Conservation (phyloP, 2,888 invertebrate species). For the Xestia c-nigrum region DNA sequence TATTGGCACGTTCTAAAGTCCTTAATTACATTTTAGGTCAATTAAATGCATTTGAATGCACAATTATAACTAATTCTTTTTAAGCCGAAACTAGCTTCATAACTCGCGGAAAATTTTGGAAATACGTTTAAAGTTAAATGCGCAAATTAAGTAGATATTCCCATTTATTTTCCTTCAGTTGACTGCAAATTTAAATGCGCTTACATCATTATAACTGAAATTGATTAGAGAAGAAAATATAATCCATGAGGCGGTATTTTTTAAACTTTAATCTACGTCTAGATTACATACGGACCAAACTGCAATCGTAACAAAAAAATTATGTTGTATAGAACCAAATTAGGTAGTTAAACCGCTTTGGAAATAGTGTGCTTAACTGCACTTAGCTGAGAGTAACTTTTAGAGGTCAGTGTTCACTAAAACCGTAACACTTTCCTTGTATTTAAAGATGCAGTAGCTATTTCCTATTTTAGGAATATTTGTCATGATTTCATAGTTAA, state of each 20-base stretch:
- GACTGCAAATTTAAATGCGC: not conserved
- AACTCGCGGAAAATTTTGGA: too few species aligned
- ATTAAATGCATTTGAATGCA: not conserved
- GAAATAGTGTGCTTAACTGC: not conserved
- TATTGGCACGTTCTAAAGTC: too few species aligned
- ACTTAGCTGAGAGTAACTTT: not conserved
- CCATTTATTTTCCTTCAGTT: not conserved
- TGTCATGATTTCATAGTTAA: not conserved
- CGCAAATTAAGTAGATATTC: not conserved
- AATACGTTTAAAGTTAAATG: not conserved
- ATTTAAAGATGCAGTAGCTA: not conserved
- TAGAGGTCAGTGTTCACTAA: too few species aligned
- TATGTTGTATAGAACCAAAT: not conserved
- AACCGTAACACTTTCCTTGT: not conserved
- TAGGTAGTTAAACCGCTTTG: not conserved
- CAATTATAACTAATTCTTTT: not conserved
- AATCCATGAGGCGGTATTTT: not conserved
- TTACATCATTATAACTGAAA: not conserved
- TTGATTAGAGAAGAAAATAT: not conserved
- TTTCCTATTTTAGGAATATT: not conserved
- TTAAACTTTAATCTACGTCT: not conserved
- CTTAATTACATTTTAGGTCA: too few species aligned
- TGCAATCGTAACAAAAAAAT: not conserved
- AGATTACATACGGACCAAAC: too few species aligned
- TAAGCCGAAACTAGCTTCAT: not conserved